A percentile compares a stretch with the other conserved stretches of the same genome.
Evolutionary conservation across 1,140 invertebrate species (phyloP).

Genomic region (Druon quercuslanigerum): DNA sequence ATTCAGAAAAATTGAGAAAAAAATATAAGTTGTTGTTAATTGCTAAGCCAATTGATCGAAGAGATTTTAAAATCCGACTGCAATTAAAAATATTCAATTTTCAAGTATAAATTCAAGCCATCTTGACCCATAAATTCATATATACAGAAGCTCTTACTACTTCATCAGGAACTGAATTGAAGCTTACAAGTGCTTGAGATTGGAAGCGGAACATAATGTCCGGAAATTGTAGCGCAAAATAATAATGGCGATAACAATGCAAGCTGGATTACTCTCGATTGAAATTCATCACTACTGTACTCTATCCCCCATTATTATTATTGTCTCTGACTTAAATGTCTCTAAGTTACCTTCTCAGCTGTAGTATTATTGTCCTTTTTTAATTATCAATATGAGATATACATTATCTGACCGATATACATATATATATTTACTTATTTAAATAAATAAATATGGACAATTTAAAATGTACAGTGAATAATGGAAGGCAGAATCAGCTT

Average conservation of each 20-base stretch:
- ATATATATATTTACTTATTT: no score
- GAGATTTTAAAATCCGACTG: no score
- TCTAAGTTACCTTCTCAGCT: neutral
- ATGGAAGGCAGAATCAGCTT: neutral
- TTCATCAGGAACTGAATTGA: neutral
- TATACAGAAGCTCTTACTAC: neutral
- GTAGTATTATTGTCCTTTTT: neutral
- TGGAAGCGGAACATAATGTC: neutral
- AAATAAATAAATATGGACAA: no score
- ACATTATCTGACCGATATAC: neutral
- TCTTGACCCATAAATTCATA: no score
- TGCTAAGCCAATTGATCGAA: no score
- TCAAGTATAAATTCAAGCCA: no score
- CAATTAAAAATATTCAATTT: no score
- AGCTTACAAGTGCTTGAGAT: neutral
- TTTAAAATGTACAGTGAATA: no score
- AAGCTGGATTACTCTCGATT: neutral
- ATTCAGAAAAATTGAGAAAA: no score
- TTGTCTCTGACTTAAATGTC: neutral
- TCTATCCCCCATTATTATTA: neutral
- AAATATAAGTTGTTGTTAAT: no score
- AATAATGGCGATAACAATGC: constrained; percentile 7
- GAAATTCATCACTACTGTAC: neutral
- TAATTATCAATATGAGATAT: neutral
- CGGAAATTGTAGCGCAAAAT: neutral